These are phyloP conservation scores for Achroia grisella DNA, from an alignment of 1,140 invertebrate genomes.

Conservation along the genomic window DNA sequence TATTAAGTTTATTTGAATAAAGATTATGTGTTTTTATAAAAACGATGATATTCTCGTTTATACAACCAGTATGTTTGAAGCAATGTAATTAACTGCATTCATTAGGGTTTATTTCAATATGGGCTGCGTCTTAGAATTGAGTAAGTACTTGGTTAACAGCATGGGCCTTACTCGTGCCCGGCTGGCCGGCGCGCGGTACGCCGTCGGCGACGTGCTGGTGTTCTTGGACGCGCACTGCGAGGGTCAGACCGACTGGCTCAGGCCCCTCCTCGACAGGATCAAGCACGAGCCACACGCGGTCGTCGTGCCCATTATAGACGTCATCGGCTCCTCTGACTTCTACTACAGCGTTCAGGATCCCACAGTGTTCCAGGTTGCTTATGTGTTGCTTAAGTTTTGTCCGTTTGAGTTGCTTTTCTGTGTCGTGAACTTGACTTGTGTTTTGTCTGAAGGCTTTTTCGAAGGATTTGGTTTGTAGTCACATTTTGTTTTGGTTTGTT, in stretches of 20 bases:
- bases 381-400: slow-evolving; percentile 17
- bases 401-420: background rate
- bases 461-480: background rate
- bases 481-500: no score
- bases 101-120: no score
- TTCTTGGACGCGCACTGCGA: slow-evolving; percentile 97
- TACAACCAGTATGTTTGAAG: no score
- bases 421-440: background rate
- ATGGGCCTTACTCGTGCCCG: slow-evolving; percentile 53
- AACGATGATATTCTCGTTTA: no score
- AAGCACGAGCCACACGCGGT: slow-evolving; percentile 77
- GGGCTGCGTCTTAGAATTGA: no score
- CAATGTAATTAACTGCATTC: no score
- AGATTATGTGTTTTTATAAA: no score
- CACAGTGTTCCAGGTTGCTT: slow-evolving; percentile 83
- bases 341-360: slow-evolving; percentile 74
- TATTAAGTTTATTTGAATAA: no score
- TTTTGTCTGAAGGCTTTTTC: background rate
- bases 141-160: slow-evolving; percentile 14
- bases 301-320: slow-evolving; percentile 82
- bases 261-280: slow-evolving; percentile 90
- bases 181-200: slow-evolving; percentile 81
- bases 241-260: slow-evolving; percentile 86
- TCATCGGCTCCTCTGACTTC: slow-evolving; percentile 77
- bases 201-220: slow-evolving; percentile 85